Conservation (phyloP, 2,797 vertebrate species). For the Halcyon badia region DNA sequence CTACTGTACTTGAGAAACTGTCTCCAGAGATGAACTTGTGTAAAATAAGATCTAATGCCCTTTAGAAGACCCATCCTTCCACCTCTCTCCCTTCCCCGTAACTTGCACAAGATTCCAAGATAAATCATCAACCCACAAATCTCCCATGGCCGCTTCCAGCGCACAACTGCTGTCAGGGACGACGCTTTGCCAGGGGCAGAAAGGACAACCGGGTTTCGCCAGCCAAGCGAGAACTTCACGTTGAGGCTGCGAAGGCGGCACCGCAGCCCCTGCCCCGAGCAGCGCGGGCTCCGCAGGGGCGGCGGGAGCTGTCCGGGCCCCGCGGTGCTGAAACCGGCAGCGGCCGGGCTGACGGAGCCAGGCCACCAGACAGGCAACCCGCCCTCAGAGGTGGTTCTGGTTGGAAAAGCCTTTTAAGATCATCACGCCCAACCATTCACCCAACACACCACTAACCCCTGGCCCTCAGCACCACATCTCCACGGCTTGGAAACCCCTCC, state of each 20-base stretch:
- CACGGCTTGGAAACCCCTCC: too few species aligned
- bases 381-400: accelerated
- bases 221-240: accelerated
- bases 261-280: neutral
- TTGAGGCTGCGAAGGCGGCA: too few species aligned
- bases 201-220: accelerated
- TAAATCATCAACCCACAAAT: accelerated
- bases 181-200: accelerated
- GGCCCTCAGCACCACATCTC: too few species aligned
- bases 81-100: accelerated
- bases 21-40: neutral
- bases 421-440: too few species aligned
- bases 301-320: slow-evolving; percentile 47
- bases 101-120: too few species aligned
- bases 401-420: neutral
- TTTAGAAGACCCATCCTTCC: neutral
- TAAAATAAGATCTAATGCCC: neutral
- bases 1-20: neutral
- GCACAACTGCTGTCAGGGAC: accelerated
- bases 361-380: too few species aligned
- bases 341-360: too few species aligned
- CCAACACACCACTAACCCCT: too few species aligned
- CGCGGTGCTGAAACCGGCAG: neutral
- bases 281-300: neutral
- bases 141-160: accelerated